These are phyloP conservation scores for Anastrepha ludens DNA, from an alignment of 1,140 invertebrate species.

Conservation along the genomic window DNA sequence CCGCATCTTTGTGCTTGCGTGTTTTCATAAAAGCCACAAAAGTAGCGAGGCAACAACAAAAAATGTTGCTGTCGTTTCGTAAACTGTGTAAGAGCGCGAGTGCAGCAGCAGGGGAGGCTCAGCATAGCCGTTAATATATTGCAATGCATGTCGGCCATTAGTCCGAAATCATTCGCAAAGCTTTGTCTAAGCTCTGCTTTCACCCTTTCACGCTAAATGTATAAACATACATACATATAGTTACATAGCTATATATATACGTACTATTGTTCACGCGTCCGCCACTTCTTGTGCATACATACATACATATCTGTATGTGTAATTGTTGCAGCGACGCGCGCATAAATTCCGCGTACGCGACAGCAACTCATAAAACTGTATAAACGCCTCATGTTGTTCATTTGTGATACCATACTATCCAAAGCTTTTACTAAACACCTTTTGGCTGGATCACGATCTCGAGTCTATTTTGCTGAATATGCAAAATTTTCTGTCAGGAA, in stretches of 20 bases:
- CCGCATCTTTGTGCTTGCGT: background rate
- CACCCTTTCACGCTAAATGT: background rate
- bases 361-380: constrained; percentile 2
- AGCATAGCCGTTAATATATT: background rate
- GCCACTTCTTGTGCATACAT: background rate
- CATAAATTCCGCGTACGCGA: background rate
- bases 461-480: no score
- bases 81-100: background rate
- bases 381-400: background rate
- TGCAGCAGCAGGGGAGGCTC: background rate
- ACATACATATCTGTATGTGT: background rate
- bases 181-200: constrained; percentile 9
- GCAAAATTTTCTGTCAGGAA: no score
- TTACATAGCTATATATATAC: background rate
- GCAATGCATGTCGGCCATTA: background rate
- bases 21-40: constrained; percentile 35
- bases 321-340: background rate
- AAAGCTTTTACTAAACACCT: no score
- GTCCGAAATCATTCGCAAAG: background rate
- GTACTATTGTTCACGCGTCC: background rate
- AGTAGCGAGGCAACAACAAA: constrained; percentile 12
- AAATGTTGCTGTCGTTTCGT: background rate
- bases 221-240: background rate
- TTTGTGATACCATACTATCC: no score
- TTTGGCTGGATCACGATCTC: no score